Percentiles rank a stretch among this genome's conserved stretches.
These are phyloP conservation scores for Hylyphantes graminicola DNA, from an alignment of 1,140 invertebrate genomes.

Conservation along the genomic window DNA sequence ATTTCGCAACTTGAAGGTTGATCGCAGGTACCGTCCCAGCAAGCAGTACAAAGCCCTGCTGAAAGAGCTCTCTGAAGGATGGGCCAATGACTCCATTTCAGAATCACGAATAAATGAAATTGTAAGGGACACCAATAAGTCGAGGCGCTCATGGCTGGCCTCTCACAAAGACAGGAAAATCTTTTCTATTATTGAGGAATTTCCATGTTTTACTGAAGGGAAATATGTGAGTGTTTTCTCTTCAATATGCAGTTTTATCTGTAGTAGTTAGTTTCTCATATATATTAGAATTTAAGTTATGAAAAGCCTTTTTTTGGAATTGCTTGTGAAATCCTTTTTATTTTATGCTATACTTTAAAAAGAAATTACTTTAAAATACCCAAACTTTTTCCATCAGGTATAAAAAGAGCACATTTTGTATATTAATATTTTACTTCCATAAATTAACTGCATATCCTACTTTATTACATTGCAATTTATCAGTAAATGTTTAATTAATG, in stretches of 20 bases:
- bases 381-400: too few relatives aligned
- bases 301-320: neutral
- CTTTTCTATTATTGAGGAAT: conserved; percentile 29
- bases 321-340: neutral
- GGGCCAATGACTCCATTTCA: conserved; percentile 37
- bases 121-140: conserved; percentile 27
- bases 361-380: too few relatives aligned
- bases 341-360: neutral
- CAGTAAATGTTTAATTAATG: too few relatives aligned
- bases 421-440: too few relatives aligned
- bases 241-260: neutral
- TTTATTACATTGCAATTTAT: too few relatives aligned
- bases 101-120: conserved; percentile 43
- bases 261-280: neutral
- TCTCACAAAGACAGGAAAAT: conserved; percentile 8
- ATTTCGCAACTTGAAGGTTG: conserved; percentile 15
- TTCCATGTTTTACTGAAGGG: conserved; percentile 50
- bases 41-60: conserved; percentile 46
- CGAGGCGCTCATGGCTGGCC: conserved; percentile 19
- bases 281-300: neutral
- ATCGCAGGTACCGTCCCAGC: conserved; percentile 35
- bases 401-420: too few relatives aligned
- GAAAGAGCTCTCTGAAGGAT: conserved; percentile 40
- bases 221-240: conserved; percentile 54
- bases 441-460: too few relatives aligned